Percentiles rank a stretch among this genome's conserved stretches.
phyloP scores from a whole-genome alignment of 2,888 invertebrate genomes.

The Hypena proboscidalis region DNA sequence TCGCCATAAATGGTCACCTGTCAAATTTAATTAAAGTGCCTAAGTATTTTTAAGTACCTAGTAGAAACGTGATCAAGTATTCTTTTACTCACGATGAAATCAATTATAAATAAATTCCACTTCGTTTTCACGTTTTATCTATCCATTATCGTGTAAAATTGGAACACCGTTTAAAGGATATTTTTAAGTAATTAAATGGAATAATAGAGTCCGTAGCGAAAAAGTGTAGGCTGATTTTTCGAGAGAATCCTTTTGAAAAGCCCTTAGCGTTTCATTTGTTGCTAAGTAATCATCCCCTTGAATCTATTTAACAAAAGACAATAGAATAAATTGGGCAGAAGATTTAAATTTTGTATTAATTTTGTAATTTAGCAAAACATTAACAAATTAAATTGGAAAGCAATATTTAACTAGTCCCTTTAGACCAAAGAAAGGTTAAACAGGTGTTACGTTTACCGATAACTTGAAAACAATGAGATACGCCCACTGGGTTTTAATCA shows the following conservation, averaged over 20 bases:
- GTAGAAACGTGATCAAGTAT: slow-evolving; percentile 32
- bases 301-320: slow-evolving; percentile 30
- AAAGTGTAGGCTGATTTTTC: slow-evolving; percentile 6
- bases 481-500: not conserved
- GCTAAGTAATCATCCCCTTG: slow-evolving; percentile 30
- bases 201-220: slow-evolving; percentile 1
- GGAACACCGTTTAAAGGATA: slow-evolving; percentile 13
- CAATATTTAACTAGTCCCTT: no score
- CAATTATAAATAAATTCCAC: slow-evolving; percentile 19
- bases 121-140: slow-evolving; percentile 11
- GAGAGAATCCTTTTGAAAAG: slow-evolving; percentile 14
- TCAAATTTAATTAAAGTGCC: slow-evolving; percentile 31
- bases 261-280: slow-evolving; percentile 22
- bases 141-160: slow-evolving; percentile 16
- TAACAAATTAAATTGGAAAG: no score
- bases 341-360: not conserved
- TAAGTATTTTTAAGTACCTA: slow-evolving; percentile 16
- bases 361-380: not conserved
- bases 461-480: not conserved
- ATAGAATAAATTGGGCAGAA: slow-evolving; percentile 21
- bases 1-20: slow-evolving; percentile 29
- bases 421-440: no score
- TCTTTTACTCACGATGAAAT: slow-evolving; percentile 18
- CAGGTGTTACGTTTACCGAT: no score
- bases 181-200: slow-evolving; percentile 14